Conservation (phyloP, 2,888 invertebrate species). For the Phasia obesa region DNA sequence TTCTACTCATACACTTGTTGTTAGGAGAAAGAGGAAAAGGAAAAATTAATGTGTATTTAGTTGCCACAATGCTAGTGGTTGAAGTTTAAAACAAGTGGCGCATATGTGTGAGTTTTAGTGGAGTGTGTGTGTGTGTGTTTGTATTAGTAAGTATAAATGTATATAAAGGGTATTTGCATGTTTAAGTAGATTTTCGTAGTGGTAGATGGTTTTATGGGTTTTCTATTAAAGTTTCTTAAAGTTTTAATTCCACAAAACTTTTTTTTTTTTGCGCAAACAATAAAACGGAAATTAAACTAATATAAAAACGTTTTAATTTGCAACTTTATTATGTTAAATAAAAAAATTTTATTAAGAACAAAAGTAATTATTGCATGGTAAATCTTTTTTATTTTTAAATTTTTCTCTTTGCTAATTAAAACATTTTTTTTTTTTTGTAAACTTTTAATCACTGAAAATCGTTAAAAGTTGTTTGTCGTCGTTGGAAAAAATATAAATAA, state of each 20-base stretch:
- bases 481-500: neutral
- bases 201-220: slow-evolving; percentile 50
- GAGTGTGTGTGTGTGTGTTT: neutral
- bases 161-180: neutral
- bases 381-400: too few relatives aligned
- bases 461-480: neutral
- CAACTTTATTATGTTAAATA: too few relatives aligned
- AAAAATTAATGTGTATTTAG: slow-evolving; percentile 67
- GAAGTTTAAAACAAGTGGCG: slow-evolving; percentile 43
- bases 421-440: too few relatives aligned
- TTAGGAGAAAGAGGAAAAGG: slow-evolving; percentile 52
- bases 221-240: slow-evolving; percentile 40
- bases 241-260: slow-evolving; percentile 9
- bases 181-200: slow-evolving; percentile 42
- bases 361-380: too few relatives aligned
- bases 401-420: too few relatives aligned
- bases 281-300: too few relatives aligned
- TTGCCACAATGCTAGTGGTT: slow-evolving; percentile 66
- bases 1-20: slow-evolving; percentile 23
- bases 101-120: slow-evolving; percentile 3
- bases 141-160: neutral
- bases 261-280: too few relatives aligned
- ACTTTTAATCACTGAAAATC: too few relatives aligned
- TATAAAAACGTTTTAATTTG: too few relatives aligned
- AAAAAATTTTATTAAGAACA: too few relatives aligned